A percentile compares a stretch with the other conserved stretches of the same genome.
Conservation (phyloP, 2,113 vertebrate species). For the Cyphomyrus discorhynchus region DNA sequence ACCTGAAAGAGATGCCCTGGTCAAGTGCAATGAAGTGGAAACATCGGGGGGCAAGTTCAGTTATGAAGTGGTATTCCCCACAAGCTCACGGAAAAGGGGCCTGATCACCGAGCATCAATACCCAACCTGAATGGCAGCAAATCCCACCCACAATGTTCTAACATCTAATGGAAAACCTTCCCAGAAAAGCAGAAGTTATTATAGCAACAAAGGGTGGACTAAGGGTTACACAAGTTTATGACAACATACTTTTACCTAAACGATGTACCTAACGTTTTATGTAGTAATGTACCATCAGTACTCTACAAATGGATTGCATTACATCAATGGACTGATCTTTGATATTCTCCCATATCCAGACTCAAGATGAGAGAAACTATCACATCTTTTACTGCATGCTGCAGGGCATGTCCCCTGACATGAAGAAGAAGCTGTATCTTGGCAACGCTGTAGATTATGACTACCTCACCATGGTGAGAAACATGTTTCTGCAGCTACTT, state of each 20-base stretch:
- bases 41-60: not conserved
- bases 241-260: not conserved
- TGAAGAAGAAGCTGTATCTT: slow-evolving; percentile 84
- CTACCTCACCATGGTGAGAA: slow-evolving; percentile 87
- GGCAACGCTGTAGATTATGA: slow-evolving; percentile 82
- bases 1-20: not conserved
- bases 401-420: slow-evolving; percentile 80
- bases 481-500: not conserved
- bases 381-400: slow-evolving; percentile 98
- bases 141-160: not conserved
- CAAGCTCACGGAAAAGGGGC: not conserved
- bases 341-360: slow-evolving; percentile 53
- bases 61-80: not conserved
- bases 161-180: not conserved
- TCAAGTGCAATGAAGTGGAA: not conserved
- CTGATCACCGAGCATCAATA: not conserved
- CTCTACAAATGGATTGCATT: not conserved
- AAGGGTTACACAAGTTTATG: not conserved
- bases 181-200: not conserved
- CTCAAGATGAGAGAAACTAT: slow-evolving; percentile 87
- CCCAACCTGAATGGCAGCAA: not conserved
- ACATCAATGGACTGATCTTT: not conserved
- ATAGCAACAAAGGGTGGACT: not conserved
- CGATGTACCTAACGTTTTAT: not conserved
- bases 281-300: not conserved